phyloP scores from a whole-genome alignment of 2,888 invertebrate genomes.

The Oconnorella tubifera region DNA sequence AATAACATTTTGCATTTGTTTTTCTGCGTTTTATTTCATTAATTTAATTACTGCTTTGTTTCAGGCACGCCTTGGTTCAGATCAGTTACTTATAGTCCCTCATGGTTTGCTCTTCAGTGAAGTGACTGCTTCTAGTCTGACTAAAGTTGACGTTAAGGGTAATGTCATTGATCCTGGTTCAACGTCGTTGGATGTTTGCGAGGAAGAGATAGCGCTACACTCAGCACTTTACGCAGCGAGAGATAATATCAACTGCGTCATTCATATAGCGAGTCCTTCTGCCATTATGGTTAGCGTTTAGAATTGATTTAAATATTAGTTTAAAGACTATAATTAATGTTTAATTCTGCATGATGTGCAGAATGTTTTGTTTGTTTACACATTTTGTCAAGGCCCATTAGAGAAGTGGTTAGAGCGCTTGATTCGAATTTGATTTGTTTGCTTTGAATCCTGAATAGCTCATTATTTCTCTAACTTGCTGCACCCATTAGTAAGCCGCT shows the following conservation, averaged over 20 bases:
- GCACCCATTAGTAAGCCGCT: too few relatives aligned
- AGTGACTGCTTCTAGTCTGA: constrained; percentile 40
- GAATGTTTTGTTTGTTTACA: too few relatives aligned
- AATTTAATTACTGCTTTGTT: neutral
- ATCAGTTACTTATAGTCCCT: constrained; percentile 93
- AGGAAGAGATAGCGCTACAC: constrained; percentile 83
- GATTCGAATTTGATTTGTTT: too few relatives aligned
- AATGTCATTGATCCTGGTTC: constrained; percentile 61
- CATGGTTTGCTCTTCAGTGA: constrained; percentile 92
- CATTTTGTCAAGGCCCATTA: too few relatives aligned
- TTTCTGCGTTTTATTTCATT: neutral
- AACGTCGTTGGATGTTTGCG: constrained; percentile 80
- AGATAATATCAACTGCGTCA: constrained; percentile 91
- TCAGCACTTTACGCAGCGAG: constrained; percentile 95
- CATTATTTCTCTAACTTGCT: too few relatives aligned
- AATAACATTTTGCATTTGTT: too few relatives aligned
- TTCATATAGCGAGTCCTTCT: constrained; percentile 86
- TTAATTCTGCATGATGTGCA: too few relatives aligned
- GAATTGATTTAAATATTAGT: neutral
- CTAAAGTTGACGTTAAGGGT: constrained; percentile 25
- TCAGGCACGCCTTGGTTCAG: constrained; percentile 80
- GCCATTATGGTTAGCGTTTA: constrained; percentile 73
- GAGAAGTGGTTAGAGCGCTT: too few relatives aligned
- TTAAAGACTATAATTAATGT: neutral
- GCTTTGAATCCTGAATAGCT: too few relatives aligned